These are phyloP conservation scores for Podiceps cristatus DNA, from an alignment of 2,113 vertebrate species.

Conservation along the genomic window DNA sequence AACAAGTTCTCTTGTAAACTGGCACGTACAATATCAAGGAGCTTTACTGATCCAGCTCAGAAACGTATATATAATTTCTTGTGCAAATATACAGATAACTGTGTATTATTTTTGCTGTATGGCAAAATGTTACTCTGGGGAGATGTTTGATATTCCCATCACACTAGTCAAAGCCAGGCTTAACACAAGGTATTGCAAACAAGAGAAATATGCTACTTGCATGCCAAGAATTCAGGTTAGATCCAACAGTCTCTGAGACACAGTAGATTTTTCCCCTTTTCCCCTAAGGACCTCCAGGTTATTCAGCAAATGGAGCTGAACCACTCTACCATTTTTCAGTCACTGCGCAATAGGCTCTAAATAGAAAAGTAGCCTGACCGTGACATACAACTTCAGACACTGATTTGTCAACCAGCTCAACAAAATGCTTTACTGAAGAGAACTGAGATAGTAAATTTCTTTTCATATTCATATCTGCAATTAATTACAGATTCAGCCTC, in stretches of 20 bases:
- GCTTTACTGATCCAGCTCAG: background rate
- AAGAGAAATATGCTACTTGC: constrained; percentile 44
- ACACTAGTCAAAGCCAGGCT: constrained; percentile 16
- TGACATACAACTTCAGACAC: constrained; percentile 57
- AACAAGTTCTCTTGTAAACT: background rate
- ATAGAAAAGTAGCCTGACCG: constrained; percentile 60
- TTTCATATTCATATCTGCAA: constrained; percentile 59
- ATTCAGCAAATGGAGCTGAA: constrained; percentile 53
- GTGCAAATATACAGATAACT: background rate
- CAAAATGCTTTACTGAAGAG: constrained; percentile 19
- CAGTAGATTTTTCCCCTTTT: constrained; percentile 51
- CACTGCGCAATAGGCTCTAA: constrained; percentile 49
- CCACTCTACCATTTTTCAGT: constrained; percentile 43
- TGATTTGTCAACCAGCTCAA: constrained; percentile 47
- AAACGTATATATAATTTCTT: constrained; percentile 19
- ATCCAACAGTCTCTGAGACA: constrained; percentile 52
- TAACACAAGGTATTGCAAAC: constrained; percentile 35
- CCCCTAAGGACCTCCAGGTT: constrained; percentile 38
- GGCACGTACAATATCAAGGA: background rate
- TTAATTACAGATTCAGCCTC: constrained; percentile 63
- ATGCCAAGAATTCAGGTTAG: constrained; percentile 61
- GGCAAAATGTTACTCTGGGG: constrained; percentile 23
- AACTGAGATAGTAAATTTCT: constrained; percentile 51
- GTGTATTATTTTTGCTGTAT: background rate
- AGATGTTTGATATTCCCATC: constrained; percentile 49